A percentile compares a stretch with the other conserved stretches of the same genome.
phyloP scores from a whole-genome alignment of 2,888 invertebrate species.

The Metopia argyrocephala region DNA sequence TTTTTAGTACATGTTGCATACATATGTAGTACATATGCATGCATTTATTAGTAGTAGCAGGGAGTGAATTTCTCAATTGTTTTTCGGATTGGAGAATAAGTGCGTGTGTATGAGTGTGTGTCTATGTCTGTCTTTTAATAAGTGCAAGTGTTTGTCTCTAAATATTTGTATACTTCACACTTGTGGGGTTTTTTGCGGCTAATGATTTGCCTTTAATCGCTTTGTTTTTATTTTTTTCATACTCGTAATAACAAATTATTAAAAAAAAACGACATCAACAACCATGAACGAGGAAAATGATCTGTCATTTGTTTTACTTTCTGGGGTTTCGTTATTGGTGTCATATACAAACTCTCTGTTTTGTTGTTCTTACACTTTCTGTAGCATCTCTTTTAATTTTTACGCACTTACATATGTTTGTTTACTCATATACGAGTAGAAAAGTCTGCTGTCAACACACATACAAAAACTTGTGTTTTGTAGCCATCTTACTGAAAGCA shows the following conservation, averaged over 20 bases:
- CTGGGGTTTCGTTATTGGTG: constrained; percentile 4
- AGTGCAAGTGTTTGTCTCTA: constrained; percentile 44
- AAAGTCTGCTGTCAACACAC: no score
- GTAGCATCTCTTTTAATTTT: background rate
- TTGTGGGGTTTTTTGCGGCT: constrained; percentile 19
- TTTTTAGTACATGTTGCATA: no score
- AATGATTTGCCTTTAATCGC: no score
- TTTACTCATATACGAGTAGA: no score
- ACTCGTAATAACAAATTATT: no score
- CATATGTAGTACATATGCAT: no score
- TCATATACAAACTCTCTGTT: constrained; percentile 37
- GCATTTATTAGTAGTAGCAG: no score
- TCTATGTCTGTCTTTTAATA: constrained; percentile 17
- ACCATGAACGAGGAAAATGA: no score
- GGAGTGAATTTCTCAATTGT: no score
- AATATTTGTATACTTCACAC: constrained; percentile 29
- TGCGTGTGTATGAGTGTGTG: background rate
- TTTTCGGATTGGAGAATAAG: background rate
- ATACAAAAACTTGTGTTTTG: background rate
- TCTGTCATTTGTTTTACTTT: background rate
- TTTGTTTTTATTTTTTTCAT: no score
- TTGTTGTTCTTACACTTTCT: constrained; percentile 13
- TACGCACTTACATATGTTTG: no score
- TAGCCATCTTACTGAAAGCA: background rate
- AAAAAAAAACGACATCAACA: no score